phyloP scores from a whole-genome alignment of 2,888 invertebrate species.

The Neria commutata region DNA sequence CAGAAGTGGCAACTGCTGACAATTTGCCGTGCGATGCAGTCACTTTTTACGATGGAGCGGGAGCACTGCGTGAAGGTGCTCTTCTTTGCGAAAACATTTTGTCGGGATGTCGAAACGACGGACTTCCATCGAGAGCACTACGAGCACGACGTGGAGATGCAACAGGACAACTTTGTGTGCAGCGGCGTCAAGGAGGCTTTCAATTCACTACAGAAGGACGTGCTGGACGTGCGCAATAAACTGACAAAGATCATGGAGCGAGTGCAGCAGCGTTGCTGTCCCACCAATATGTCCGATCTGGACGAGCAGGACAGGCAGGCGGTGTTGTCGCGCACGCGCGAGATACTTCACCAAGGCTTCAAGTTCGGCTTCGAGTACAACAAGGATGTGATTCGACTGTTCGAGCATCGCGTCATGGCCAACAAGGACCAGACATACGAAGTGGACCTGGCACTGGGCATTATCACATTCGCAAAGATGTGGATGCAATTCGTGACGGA shows the following conservation, averaged over 20 bases:
- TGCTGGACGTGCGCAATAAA: slow-evolving; percentile 58
- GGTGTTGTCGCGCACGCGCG: slow-evolving; percentile 71
- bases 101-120: slow-evolving; percentile 69
- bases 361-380: slow-evolving; percentile 84
- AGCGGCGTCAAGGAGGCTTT: slow-evolving; percentile 70
- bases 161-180: slow-evolving; percentile 62
- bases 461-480: slow-evolving; percentile 75
- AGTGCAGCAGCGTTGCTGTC: slow-evolving; percentile 55
- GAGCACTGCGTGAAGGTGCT: slow-evolving; percentile 82
- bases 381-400: slow-evolving; percentile 65
- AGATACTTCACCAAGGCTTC: slow-evolving; percentile 85
- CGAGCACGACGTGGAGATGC: slow-evolving; percentile 54
- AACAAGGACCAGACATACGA: slow-evolving; percentile 57
- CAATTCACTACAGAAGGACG: slow-evolving; percentile 65
- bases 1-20: slow-evolving; percentile 59
- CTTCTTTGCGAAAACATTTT: slow-evolving; percentile 79
- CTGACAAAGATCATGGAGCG: slow-evolving; percentile 60
- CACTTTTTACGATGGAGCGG: slow-evolving; percentile 77
- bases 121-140: slow-evolving; percentile 62
- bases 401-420: slow-evolving; percentile 62
- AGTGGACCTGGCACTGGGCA: slow-evolving; percentile 65
- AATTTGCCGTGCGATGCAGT: slow-evolving; percentile 80
- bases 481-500: slow-evolving; percentile 91
- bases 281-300: slow-evolving; percentile 52
- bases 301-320: slow-evolving; percentile 55